Evolutionary conservation across 2,113 vertebrate species (phyloP).

Genomic region (Trichomycterus rosablanca): DNA sequence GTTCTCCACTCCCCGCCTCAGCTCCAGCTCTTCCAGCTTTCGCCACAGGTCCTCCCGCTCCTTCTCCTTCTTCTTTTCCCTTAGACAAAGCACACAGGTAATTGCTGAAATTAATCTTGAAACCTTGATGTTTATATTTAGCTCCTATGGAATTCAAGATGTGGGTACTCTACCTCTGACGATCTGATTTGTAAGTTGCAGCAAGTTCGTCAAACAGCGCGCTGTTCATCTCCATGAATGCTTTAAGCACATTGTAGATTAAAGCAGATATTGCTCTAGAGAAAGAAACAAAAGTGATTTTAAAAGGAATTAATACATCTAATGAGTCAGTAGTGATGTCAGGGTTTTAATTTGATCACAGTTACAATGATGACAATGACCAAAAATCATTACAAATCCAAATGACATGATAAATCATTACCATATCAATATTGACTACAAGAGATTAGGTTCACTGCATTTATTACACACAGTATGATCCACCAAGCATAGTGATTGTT

Average conservation of each 20-base stretch:
- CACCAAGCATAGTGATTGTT: too few species aligned
- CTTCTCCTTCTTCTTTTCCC: constrained; percentile 99
- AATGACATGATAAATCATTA: too few species aligned
- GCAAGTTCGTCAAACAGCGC: constrained; percentile 98
- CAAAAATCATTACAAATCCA: too few species aligned
- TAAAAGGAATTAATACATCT: background rate
- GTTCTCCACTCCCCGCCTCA: constrained; percentile 90
- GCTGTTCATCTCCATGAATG: constrained; percentile 99
- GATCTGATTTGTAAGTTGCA: constrained; percentile 98
- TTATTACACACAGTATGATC: too few species aligned
- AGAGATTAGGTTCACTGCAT: too few species aligned
- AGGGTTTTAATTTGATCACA: too few species aligned
- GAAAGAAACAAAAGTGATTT: background rate
- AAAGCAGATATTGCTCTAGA: constrained; percentile 94
- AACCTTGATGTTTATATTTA: background rate
- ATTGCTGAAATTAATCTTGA: background rate
- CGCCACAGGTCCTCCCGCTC: constrained; percentile 98
- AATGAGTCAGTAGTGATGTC: too few species aligned
- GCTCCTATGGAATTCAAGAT: background rate
- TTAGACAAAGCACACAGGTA: constrained; percentile 42
- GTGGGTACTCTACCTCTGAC: constrained; percentile 83
- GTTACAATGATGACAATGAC: too few species aligned
- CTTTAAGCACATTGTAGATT: constrained; percentile 98
- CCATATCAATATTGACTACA: too few species aligned
- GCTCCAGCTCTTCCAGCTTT: constrained; percentile 97